Conservation (phyloP, 35 echinoderm and acorn worm species). For the Acanthaster planci region DNA sequence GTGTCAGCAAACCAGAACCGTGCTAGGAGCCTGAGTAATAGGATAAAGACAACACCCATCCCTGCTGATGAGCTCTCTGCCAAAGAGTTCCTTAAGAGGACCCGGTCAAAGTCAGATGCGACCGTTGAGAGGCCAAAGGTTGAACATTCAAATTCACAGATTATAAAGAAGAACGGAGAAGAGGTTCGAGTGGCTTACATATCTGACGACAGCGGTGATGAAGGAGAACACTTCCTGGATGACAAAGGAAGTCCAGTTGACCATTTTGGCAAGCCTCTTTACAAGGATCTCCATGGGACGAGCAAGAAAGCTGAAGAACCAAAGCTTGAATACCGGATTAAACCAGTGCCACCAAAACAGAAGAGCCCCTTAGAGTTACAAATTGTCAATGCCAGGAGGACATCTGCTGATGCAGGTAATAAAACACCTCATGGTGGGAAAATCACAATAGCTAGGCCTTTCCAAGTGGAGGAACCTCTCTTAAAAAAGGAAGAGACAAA, state of each 20-base stretch:
- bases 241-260: constrained; percentile 96
- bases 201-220: constrained; percentile 97
- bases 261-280: constrained; percentile 55
- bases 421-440: not conserved
- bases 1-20: not conserved
- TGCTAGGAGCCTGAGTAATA: not conserved
- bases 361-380: constrained; percentile 39
- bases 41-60: constrained; percentile 5
- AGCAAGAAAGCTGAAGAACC: constrained; percentile 18
- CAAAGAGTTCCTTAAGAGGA: constrained; percentile 7
- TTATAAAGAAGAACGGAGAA: constrained; percentile 39
- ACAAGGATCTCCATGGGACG: constrained; percentile 23
- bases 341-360: constrained; percentile 74
- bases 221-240: constrained; percentile 94
- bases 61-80: constrained; percentile 12
- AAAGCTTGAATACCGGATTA: constrained; percentile 69
- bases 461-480: not conserved
- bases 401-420: not conserved
- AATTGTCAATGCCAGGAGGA: constrained; percentile 20
- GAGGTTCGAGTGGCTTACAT: constrained; percentile 86
- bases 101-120: not conserved
- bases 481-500: not conserved
- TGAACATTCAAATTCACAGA: constrained; percentile 2
- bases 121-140: not conserved
- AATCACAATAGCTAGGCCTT: constrained; percentile 2